Conservation (phyloP, 2,113 vertebrate genomes). For the Phainopepla nitens region DNA sequence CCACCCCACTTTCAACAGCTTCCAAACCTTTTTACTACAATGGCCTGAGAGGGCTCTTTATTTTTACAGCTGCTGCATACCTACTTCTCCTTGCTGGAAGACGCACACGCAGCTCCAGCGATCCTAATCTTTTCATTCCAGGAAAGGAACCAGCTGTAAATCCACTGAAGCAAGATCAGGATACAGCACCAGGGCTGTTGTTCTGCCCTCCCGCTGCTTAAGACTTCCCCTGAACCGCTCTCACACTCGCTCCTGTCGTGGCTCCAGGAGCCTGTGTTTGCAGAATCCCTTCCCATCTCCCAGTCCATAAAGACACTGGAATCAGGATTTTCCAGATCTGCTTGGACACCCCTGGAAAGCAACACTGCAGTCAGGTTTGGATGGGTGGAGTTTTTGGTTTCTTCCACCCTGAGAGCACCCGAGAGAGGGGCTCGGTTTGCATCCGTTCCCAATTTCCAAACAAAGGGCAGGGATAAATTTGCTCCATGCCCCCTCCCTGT, state of each 20-base stretch:
- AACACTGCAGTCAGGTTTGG: background rate
- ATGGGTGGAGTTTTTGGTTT: background rate
- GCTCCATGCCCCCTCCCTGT: background rate
- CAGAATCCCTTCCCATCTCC: background rate
- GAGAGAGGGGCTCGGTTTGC: background rate
- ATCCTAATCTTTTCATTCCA: constrained; percentile 65
- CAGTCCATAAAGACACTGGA: background rate
- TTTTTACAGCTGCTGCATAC: constrained; percentile 67
- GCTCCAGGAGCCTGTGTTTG: background rate
- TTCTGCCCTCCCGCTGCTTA: constrained; percentile 36
- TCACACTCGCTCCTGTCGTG: background rate
- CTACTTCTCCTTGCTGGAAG: constrained; percentile 61
- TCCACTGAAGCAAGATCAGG: constrained; percentile 47
- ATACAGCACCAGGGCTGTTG: constrained; percentile 32
- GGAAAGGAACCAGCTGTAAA: constrained; percentile 69
- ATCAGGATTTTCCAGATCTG: background rate
- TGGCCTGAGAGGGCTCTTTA: constrained; percentile 39
- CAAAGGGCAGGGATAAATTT: background rate
- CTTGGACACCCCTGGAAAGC: background rate
- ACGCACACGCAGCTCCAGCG: constrained; percentile 44
- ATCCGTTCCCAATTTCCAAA: background rate
- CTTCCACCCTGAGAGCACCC: background rate
- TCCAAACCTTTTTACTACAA: constrained; percentile 49
- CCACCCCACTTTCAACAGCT: constrained; percentile 53
- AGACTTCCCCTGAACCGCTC: constrained; percentile 41